These are phyloP conservation scores for Hymenochirus boettgeri DNA, from an alignment of 2,113 vertebrate species.

Conservation along the genomic window DNA sequence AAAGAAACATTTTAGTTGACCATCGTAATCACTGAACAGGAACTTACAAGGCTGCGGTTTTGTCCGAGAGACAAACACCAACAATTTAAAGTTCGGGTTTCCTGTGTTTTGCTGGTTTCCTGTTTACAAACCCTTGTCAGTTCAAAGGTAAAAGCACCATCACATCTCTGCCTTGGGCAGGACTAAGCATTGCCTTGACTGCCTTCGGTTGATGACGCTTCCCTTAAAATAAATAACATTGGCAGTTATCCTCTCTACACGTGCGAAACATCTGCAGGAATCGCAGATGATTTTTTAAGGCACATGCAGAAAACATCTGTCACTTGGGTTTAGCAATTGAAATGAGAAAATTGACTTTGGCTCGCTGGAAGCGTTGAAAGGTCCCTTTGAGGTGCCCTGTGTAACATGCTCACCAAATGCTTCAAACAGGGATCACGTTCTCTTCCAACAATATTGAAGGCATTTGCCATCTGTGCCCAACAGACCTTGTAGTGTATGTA, in stretches of 20 bases:
- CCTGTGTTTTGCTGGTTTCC: constrained; percentile 8
- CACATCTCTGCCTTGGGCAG: not conserved
- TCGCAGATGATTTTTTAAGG: constrained; percentile 9
- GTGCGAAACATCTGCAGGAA: constrained; percentile 29
- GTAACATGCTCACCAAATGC: not conserved
- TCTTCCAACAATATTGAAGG: not conserved
- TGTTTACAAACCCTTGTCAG: constrained; percentile 38
- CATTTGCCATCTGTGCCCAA: not conserved
- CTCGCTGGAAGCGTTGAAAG: constrained; percentile 11
- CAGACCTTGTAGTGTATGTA: not conserved
- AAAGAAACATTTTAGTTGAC: too few species aligned
- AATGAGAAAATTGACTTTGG: constrained; percentile 1
- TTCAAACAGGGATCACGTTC: not conserved
- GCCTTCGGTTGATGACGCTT: constrained; percentile 1
- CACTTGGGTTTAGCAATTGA: constrained; percentile 2
- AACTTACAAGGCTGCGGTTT: too few species aligned
- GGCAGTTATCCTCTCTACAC: constrained; percentile 10
- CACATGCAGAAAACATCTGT: constrained; percentile 20
- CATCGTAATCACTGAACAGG: too few species aligned
- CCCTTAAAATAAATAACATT: constrained; percentile 23
- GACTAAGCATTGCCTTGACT: not conserved
- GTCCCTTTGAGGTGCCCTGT: not conserved
- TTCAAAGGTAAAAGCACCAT: constrained; percentile 7
- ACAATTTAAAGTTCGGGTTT: not conserved
- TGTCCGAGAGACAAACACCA: constrained; percentile 2